These are phyloP conservation scores for Hydriomena furcata DNA, from an alignment of 2,888 invertebrate species.

Conservation along the genomic window DNA sequence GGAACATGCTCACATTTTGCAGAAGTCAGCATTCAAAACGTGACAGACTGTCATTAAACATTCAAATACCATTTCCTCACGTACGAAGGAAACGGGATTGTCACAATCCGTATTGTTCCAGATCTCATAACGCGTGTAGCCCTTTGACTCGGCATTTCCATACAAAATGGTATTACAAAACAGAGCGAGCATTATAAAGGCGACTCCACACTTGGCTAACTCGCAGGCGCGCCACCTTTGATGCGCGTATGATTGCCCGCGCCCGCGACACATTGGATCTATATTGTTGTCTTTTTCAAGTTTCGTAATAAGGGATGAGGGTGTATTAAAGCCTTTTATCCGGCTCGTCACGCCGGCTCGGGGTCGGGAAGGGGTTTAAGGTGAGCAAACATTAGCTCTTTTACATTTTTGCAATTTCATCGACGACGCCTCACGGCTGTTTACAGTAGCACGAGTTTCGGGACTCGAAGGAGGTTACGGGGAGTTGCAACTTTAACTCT, in stretches of 20 bases:
- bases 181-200: slow-evolving; percentile 58
- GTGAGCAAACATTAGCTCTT: slow-evolving; percentile 84
- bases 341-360: slow-evolving; percentile 81
- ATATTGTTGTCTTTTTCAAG: slow-evolving; percentile 84
- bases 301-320: slow-evolving; percentile 84
- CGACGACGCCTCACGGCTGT: slow-evolving; percentile 75
- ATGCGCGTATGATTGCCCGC: slow-evolving; percentile 82
- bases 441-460: slow-evolving; percentile 64
- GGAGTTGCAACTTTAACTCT: slow-evolving; percentile 70
- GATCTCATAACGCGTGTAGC: slow-evolving; percentile 79
- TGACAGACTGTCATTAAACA: slow-evolving; percentile 77
- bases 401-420: slow-evolving; percentile 84
- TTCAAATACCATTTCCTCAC: slow-evolving; percentile 77
- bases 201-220: slow-evolving; percentile 77
- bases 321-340: slow-evolving; percentile 84
- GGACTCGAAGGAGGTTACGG: slow-evolving; percentile 58
- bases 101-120: slow-evolving; percentile 79
- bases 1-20: slow-evolving; percentile 53
- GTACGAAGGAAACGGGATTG: slow-evolving; percentile 78
- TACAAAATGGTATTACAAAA: slow-evolving; percentile 68
- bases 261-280: slow-evolving; percentile 83
- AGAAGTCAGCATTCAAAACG: too few species aligned
- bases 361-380: slow-evolving; percentile 82
- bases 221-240: slow-evolving; percentile 75
- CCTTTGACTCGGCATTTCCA: slow-evolving; percentile 75